Base-by-base conservation (phyloP, 2,888 invertebrate species). In the Mesodorylaimus sp. region DNA sequence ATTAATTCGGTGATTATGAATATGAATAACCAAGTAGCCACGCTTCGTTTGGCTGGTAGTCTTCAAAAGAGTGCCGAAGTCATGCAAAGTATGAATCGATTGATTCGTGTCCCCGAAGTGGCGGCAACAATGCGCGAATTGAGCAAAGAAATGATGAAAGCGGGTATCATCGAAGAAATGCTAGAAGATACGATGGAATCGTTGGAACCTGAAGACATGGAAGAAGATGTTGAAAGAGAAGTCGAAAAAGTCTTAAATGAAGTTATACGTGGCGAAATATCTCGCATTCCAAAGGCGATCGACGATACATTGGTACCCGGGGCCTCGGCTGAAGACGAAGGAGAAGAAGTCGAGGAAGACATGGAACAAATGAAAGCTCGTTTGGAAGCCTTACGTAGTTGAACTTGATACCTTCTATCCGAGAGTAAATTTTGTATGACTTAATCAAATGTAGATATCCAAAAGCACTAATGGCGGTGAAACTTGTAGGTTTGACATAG, bases 81-180 rank as follows among this genome's bases (percentile, higher is more conserved):
- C 0, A 95, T 97, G 95, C 83, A 84, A 70, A 83, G 86, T 1
- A 95, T 97, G 91, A 91, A 93, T 65, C 77, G 79, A 3, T 72
- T 97, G 5, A 73, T 95, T 2, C 78, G 83, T 57, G 76, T 93
- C 19, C 89, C 91, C 0, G 95, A 97, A 69, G 79, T 97, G 2
- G 84, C 89, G 0, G 80, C 80, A 38, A 89, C 88, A 0, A 97
- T 97, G 95, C 80, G 87, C 61, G 93, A 93, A 58, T 75, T 97
- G 73, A 91, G 93, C 1, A 88, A 85, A 65, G 97, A 97, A 74
- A 97, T 97, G 95, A 95, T 89, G 86, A 83, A 80, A 68, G 89
- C 91, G 0, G 95, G 95, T 21, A 93, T 97, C 53, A 87, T 97
- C 48, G 95, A 97, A 67, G 97, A 97, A 71, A 91, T 97, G 93